phyloP scores from a whole-genome alignment of 2,888 invertebrate genomes.

The Pelosia muscerda region DNA sequence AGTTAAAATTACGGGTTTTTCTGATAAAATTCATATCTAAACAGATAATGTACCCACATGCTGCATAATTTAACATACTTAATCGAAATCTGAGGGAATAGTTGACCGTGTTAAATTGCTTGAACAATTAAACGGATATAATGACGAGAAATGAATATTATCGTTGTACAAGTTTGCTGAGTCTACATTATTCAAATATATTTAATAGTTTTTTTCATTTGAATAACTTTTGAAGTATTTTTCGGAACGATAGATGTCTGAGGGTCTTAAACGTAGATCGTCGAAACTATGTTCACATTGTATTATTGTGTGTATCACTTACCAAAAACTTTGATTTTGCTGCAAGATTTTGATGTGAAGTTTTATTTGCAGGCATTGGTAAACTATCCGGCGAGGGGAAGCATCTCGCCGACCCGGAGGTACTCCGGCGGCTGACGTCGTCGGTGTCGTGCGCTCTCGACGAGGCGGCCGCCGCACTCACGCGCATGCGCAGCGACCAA shows the following conservation, averaged over 20 bases:
- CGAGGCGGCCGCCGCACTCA: slow-evolving; percentile 98
- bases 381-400: slow-evolving; percentile 94
- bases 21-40: background rate
- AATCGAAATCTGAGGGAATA: slow-evolving; percentile 21
- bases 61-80: slow-evolving; percentile 19
- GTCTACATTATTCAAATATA: background rate
- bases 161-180: background rate
- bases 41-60: slow-evolving; percentile 36
- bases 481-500: slow-evolving; percentile 97
- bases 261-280: too few relatives aligned
- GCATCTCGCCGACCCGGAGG: slow-evolving; percentile 95
- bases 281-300: too few relatives aligned
- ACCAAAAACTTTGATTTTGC: too few relatives aligned
- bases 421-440: slow-evolving; percentile 94
- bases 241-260: too few relatives aligned
- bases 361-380: slow-evolving; percentile 89
- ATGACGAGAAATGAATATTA: background rate
- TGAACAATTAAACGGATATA: slow-evolving; percentile 4
- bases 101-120: slow-evolving; percentile 14
- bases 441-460: slow-evolving; percentile 97
- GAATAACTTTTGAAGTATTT: background rate
- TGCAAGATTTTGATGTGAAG: background rate
- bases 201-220: background rate
- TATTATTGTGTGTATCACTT: too few relatives aligned
- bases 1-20: background rate